Conservation (phyloP, 2,113 vertebrate genomes). For the Lota lota region DNA sequence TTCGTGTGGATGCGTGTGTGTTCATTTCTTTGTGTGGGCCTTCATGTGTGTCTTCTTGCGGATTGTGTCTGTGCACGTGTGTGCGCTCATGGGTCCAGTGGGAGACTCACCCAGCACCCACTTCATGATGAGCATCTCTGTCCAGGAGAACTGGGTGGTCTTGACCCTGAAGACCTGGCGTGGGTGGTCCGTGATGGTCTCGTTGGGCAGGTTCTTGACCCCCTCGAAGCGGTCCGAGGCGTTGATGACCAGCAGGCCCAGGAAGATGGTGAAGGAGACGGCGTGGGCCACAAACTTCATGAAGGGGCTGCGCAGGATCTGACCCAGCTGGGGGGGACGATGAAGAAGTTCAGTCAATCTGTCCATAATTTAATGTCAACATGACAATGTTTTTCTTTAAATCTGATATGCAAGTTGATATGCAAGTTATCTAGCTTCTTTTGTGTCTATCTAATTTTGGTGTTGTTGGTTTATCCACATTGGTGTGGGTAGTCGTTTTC, state of each 20-base stretch:
- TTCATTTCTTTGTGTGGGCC: constrained; percentile 26
- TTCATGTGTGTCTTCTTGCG: background rate
- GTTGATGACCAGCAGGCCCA: constrained; percentile 89
- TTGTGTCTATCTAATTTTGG: too few relatives aligned
- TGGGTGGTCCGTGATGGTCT: constrained; percentile 93
- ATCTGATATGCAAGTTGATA: too few relatives aligned
- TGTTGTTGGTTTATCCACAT: too few relatives aligned
- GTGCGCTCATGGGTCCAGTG: background rate
- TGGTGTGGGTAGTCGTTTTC: too few relatives aligned
- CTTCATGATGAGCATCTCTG: constrained; percentile 96
- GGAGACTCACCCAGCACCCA: constrained; percentile 90
- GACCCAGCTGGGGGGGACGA: constrained; percentile 78
- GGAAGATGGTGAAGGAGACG: constrained; percentile 94
- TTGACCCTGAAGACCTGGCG: constrained; percentile 95
- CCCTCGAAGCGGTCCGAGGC: constrained; percentile 95
- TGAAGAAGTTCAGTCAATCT: background rate
- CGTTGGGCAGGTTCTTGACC: constrained; percentile 92
- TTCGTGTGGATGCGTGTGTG: background rate
- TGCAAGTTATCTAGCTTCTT: too few relatives aligned
- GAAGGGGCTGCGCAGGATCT: constrained; percentile 91
- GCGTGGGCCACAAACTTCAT: constrained; percentile 99
- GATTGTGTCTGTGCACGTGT: background rate
- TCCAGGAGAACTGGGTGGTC: constrained; percentile 98
- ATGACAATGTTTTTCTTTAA: too few relatives aligned
- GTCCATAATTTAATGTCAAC: too few relatives aligned